Evolutionary conservation across 2,113 vertebrate species (phyloP), one percentile per base, ranked within the genome.

Genomic region (Gopherus flavomarginatus): DNA sequence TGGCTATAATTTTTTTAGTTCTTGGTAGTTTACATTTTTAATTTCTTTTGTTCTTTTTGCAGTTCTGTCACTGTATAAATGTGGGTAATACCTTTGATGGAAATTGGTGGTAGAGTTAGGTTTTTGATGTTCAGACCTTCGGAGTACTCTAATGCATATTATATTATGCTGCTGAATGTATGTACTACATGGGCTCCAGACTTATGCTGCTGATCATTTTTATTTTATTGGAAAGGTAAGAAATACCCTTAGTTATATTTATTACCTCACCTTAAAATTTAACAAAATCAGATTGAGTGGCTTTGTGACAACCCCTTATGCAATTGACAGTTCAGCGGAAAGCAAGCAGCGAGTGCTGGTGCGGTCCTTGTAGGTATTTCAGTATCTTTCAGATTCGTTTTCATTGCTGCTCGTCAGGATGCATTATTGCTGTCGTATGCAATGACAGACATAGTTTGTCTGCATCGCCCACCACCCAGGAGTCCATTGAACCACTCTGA

Each of bases 171-270:
- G 54, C 38, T 0, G 0, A 35, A 11, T n/a, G 8, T 57, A 19
- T 86, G 82, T 72, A 26, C 47, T 79, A 29, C 78, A 10, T 12
- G 16, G n/a, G 31, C 80, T 92, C 52, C n/a, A 52, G 65, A 53
- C 50, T 90, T 62, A 5, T 53, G 31, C 50, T 88, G 27, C 50
- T 52, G 31, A n/a, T 92, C 22, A 19, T 59, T 92, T 93, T 96
- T 72, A 38, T 38, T 72, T 93, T 72, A 29, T 53, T 81, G 65
- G 6, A 84, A 62, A 80, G 0, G 0, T 53, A 79, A 19, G 83
- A 87, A 78, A 35, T 82, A 75, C n/a, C 5, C 4, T n/a, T 24
- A 1, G 1, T 87, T 93, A 11, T 65, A 14, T 86, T 91, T 90
- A 65, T 77, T 79, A 77, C 27, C 83, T 92, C 10, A 44, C 83